These are phyloP conservation scores for Paradoxurus hermaphroditus DNA, from an alignment of 2,113 vertebrate genomes.

Conservation along the genomic window DNA sequence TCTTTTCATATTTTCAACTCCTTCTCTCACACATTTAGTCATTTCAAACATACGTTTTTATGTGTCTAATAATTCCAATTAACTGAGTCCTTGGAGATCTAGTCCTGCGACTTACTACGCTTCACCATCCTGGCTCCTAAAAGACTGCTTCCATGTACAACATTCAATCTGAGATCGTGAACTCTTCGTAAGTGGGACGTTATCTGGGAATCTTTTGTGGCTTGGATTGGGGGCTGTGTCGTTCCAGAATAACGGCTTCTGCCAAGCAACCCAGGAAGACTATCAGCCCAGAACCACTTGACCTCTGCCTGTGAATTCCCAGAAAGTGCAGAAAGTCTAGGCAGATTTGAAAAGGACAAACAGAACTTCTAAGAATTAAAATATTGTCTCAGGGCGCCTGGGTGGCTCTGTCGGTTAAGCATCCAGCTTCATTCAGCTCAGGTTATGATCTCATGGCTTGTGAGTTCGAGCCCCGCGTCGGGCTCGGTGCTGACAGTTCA, in stretches of 20 bases:
- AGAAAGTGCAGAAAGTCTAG: not conserved
- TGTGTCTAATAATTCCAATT: not conserved
- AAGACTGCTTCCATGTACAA: not conserved
- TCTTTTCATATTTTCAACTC: not conserved
- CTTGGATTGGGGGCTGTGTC: not conserved
- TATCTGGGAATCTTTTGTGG: not conserved
- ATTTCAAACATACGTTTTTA: not conserved
- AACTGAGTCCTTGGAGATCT: not conserved
- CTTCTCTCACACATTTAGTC: not conserved
- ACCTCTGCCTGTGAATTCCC: not conserved
- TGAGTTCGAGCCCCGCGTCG: too few relatives aligned
- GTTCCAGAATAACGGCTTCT: not conserved
- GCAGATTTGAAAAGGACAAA: not conserved
- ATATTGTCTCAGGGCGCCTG: not conserved
- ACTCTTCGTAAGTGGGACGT: not conserved
- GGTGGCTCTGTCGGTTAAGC: too few relatives aligned
- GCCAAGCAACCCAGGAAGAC: not conserved
- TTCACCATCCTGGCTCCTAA: not conserved
- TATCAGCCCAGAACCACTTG: not conserved
- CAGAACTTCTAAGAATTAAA: constrained; percentile 23
- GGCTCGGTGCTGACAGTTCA: too few relatives aligned
- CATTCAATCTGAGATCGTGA: not conserved
- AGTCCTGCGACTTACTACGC: not conserved
- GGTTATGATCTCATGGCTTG: too few relatives aligned
- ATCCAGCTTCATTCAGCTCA: too few relatives aligned